phyloP scores from a whole-genome alignment of 2,797 vertebrate genomes.

The Sebastes minor region DNA sequence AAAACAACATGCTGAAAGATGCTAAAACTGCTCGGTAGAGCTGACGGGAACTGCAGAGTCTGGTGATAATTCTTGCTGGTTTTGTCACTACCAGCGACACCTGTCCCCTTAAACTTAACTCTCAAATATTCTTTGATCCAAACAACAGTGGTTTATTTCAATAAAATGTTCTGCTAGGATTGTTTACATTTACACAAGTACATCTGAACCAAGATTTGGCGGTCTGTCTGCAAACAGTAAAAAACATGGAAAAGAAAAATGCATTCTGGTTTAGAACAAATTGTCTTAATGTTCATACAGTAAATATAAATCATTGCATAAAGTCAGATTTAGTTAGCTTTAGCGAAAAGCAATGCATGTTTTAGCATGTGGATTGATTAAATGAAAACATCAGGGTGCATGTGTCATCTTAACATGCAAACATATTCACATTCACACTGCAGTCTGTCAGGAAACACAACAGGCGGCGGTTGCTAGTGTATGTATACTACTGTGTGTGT shows the following conservation, averaged over 20 bases:
- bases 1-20: too few relatives aligned
- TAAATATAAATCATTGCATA: neutral
- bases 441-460: neutral
- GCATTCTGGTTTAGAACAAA: neutral
- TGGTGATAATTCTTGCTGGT: too few relatives aligned
- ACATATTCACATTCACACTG: neutral
- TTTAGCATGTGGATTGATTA: neutral
- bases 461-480: neutral
- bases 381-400: neutral
- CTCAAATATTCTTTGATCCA: neutral
- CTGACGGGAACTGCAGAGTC: too few relatives aligned
- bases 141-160: neutral
- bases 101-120: too few relatives aligned
- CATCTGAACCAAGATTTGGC: neutral
- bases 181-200: neutral
- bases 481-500: neutral
- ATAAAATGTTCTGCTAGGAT: neutral
- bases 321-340: neutral
- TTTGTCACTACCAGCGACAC: too few relatives aligned
- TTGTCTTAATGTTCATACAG: neutral
- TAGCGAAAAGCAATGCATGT: neutral
- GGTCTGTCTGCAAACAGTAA: neutral
- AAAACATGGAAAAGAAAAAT: neutral
- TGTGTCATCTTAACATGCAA: neutral
- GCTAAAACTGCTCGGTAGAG: too few relatives aligned